Evolutionary conservation across 2,888 invertebrate genomes (phyloP).

Genomic region (Ariolimax columbianus): DNA sequence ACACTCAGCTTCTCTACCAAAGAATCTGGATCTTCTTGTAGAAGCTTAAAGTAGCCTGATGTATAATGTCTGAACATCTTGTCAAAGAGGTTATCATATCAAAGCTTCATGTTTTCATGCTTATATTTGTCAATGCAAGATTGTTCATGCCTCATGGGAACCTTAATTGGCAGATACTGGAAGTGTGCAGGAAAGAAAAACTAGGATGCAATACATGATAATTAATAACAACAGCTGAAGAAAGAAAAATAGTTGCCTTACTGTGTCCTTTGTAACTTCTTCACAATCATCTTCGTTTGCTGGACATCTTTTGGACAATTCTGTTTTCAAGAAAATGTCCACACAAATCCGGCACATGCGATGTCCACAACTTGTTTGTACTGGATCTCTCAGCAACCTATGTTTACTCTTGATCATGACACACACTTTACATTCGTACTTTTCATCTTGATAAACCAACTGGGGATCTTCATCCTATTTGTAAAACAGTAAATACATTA

Average conservation of each 20-base stretch:
- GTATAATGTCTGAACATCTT: no score
- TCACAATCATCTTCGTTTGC: conserved; percentile 64
- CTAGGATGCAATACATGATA: no score
- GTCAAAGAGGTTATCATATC: no score
- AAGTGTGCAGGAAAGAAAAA: no score
- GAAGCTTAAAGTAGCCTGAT: no score
- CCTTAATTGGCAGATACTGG: no score
- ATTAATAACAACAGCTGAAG: no score
- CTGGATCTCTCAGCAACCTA: conserved; percentile 43
- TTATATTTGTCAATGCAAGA: no score
- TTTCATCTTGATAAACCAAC: conserved; percentile 31
- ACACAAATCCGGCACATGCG: conserved; percentile 45
- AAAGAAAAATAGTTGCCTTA: conserved; percentile 39
- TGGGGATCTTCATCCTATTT: conserved; percentile 44
- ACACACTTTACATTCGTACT: conserved; percentile 46
- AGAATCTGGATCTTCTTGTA: no score
- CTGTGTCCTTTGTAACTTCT: conserved; percentile 54
- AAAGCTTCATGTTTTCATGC: no score
- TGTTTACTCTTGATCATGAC: not conserved
- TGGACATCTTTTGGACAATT: conserved; percentile 58
- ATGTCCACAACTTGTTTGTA: conserved; percentile 52
- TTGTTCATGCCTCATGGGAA: no score
- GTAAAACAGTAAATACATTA: not conserved
- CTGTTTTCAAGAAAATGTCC: conserved; percentile 30
- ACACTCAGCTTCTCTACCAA: no score